phyloP scores from a whole-genome alignment of 2,113 vertebrate genomes.

The Heterocephalus glaber region DNA sequence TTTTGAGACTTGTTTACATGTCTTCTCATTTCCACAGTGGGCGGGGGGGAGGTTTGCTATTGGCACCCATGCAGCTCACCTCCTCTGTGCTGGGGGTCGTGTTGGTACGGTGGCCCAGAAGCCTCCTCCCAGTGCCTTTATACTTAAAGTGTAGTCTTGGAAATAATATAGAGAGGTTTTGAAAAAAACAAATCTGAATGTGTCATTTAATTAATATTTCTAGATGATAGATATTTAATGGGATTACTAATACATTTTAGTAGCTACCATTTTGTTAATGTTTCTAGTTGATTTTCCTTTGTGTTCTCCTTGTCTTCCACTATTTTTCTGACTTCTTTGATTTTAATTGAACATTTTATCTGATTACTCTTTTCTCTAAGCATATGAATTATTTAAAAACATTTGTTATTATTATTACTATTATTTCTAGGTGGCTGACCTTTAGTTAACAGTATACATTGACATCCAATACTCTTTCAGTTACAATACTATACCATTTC shows the following conservation, averaged over 20 bases:
- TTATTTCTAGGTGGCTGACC: neutral
- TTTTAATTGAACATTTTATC: neutral
- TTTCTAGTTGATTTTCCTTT: neutral
- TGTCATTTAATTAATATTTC: neutral
- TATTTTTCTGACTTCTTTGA: neutral
- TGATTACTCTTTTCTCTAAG: neutral
- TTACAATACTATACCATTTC: neutral
- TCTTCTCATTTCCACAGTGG: no score
- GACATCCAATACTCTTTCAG: neutral
- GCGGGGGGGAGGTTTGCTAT: no score
- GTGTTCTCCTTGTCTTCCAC: neutral
- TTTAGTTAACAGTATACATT: neutral
- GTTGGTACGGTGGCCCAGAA: no score
- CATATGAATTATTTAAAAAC: neutral
- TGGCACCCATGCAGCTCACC: no score
- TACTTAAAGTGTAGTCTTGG: neutral
- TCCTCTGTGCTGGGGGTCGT: no score
- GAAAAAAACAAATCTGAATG: neutral
- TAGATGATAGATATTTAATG: neutral
- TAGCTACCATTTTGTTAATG: neutral
- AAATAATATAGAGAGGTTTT: neutral
- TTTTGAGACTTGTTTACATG: no score
- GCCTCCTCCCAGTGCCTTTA: neutral
- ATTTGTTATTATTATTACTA: neutral
- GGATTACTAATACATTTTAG: neutral